Percentiles rank a stretch among this genome's conserved stretches.
phyloP scores from a whole-genome alignment of 2,888 invertebrate species.

The Limnephilus lunatus region DNA sequence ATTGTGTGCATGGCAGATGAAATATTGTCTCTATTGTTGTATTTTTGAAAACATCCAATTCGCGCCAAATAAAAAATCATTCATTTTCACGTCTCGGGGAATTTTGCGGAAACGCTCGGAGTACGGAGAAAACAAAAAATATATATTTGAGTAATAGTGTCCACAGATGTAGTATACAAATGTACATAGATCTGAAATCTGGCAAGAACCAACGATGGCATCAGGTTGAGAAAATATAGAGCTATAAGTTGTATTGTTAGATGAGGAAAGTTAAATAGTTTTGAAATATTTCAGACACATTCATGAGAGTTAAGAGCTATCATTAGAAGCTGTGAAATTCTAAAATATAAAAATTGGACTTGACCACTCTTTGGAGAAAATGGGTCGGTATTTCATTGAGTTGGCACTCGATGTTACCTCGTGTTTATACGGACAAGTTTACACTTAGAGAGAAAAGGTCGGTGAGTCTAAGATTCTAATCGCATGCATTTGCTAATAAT shows the following conservation, averaged over 20 bases:
- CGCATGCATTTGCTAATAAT: neutral
- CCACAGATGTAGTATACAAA: too few species aligned
- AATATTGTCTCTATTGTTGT: neutral
- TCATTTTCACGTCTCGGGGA: slow-evolving; percentile 39
- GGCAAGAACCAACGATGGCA: neutral
- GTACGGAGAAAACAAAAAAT: neutral
- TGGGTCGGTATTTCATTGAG: neutral
- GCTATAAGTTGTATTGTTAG: neutral
- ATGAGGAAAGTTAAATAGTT: neutral
- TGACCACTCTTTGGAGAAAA: neutral
- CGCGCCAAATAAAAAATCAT: slow-evolving; percentile 26
- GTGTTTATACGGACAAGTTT: neutral
- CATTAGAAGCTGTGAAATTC: slow-evolving; percentile 2
- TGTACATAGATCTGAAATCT: slow-evolving; percentile 8
- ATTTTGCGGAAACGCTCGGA: slow-evolving; percentile 18
- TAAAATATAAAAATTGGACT: neutral
- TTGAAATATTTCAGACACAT: neutral
- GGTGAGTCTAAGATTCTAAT: too few species aligned
- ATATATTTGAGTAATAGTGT: slow-evolving; percentile 16
- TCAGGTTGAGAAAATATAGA: neutral
- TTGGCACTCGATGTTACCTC: neutral
- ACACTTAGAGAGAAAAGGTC: too few species aligned
- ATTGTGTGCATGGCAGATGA: neutral
- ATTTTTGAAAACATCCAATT: neutral
- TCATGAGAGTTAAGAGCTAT: neutral